phyloP scores from a whole-genome alignment of 2,888 invertebrate genomes.

The Clepsis dumicolana region DNA sequence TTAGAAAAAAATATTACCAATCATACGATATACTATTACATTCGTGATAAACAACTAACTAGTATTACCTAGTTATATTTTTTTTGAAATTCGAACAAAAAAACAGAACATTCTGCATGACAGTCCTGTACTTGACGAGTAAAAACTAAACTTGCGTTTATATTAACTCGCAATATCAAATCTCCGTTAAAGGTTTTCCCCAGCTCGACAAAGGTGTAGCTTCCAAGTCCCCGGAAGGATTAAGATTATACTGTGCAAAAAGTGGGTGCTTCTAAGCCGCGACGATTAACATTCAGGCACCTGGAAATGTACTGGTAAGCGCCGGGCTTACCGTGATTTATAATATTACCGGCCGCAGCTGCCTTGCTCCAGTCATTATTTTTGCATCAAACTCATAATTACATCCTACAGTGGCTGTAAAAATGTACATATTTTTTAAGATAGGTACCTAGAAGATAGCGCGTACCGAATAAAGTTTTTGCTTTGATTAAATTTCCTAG shows the following conservation, averaged over 20 bases:
- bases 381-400: constrained; percentile 19
- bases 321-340: constrained; percentile 40
- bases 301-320: constrained; percentile 38
- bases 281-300: constrained; percentile 34
- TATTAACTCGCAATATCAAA: neutral
- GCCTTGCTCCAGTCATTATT: constrained; percentile 21
- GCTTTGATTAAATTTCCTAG: too few relatives aligned
- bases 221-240: constrained; percentile 28
- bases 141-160: neutral
- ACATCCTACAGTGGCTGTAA: neutral
- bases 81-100: too few relatives aligned
- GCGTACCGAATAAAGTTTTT: neutral
- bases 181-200: neutral
- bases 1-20: too few relatives aligned
- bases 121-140: neutral
- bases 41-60: too few relatives aligned
- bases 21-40: too few relatives aligned
- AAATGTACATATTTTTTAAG: neutral
- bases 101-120: too few relatives aligned
- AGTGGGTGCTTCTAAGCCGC: constrained; percentile 29
- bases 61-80: too few relatives aligned
- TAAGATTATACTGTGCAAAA: constrained; percentile 37
- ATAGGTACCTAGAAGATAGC: neutral
- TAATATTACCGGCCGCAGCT: constrained; percentile 31
- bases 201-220: neutral